Evolutionary conservation across 2,888 invertebrate genomes (phyloP), one percentile per base, ranked within the genome.

Genomic region (Archaeoteleia sp.): DNA sequence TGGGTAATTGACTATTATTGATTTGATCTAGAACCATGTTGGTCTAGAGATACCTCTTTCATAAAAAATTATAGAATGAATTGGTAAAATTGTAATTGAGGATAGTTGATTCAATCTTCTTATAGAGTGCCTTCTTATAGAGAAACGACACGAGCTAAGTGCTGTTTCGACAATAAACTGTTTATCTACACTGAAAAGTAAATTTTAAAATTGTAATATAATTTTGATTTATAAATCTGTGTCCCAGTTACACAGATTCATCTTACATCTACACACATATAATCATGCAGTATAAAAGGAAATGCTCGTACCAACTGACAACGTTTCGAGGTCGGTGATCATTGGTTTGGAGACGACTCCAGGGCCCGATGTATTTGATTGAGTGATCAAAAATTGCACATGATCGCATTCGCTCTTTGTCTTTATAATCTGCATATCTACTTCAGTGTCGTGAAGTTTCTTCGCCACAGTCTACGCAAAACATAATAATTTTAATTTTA

Each of bases 301-400:
- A 9, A 43, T 4, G 14, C 32, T 79, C 83, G 84, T 83, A 92
- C 93, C 93, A 30, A 91, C 87, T 6, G 91, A 92, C 20, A 92
- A 80, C 1, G 92, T 92, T 80, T 92, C 91, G 40, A 91, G 90
- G 80, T 92, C 92, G 35, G 91, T 89, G 51, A 91, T 91, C 86
- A 91, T 91, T 0, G 92, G 90, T n/a, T 89, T 88, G 1, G 89
- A 88, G 34, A 89, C 89, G 15, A 90, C 88, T 12, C 90, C 90
- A 0, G 90, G 89, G 12, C 90, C 91, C 0, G 91, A 91, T 42
- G 63, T 63, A 37, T 58, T 58, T 13, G 91, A 92, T 84, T 96
- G 95, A 1, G 94, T 95, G 80, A 97, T 97, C 58, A 95, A 89
- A 85, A 96, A 97, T 86, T 95, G 95, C 0, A 95, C 94, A 82